Conservation (phyloP, 2,888 invertebrate species). For the Microplitis manilae region DNA sequence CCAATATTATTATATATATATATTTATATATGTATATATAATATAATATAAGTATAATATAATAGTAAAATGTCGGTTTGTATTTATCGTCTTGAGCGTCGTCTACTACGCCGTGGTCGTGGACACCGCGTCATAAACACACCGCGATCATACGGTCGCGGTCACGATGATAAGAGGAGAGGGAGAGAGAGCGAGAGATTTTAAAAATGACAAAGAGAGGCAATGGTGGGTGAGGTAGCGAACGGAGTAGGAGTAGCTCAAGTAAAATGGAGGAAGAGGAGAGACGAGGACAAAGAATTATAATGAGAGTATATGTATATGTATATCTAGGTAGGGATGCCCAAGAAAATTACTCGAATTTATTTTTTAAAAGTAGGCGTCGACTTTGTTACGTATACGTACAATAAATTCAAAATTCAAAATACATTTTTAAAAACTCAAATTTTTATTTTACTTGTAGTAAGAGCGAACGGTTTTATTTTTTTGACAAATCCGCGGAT, state of each 20-base stretch:
- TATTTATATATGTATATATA: not conserved
- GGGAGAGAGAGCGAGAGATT: slow-evolving; percentile 11
- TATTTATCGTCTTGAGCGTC: slow-evolving; percentile 14
- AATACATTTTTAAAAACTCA: too few species aligned
- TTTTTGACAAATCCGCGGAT: too few species aligned
- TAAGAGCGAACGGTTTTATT: too few species aligned
- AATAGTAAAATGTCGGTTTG: not conserved
- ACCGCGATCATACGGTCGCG: slow-evolving; percentile 6
- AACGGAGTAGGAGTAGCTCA: slow-evolving; percentile 46
- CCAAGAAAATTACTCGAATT: slow-evolving; percentile 15
- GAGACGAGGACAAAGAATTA: not conserved
- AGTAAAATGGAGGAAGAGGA: slow-evolving; percentile 42
- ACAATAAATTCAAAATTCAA: not conserved
- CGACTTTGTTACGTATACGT: not conserved
- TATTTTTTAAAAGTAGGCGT: slow-evolving; percentile 5
- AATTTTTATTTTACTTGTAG: too few species aligned
- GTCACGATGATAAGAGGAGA: slow-evolving; percentile 2
- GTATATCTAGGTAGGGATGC: not conserved
- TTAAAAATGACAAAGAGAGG: slow-evolving; percentile 3
- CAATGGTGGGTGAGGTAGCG: slow-evolving; percentile 30
- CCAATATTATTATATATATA: not conserved
- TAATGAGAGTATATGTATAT: not conserved
- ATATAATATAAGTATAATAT: not conserved
- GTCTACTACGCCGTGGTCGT: not conserved
- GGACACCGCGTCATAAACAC: not conserved